phyloP scores from a whole-genome alignment of 1,140 invertebrate genomes.

The Drosophila novamexicana region DNA sequence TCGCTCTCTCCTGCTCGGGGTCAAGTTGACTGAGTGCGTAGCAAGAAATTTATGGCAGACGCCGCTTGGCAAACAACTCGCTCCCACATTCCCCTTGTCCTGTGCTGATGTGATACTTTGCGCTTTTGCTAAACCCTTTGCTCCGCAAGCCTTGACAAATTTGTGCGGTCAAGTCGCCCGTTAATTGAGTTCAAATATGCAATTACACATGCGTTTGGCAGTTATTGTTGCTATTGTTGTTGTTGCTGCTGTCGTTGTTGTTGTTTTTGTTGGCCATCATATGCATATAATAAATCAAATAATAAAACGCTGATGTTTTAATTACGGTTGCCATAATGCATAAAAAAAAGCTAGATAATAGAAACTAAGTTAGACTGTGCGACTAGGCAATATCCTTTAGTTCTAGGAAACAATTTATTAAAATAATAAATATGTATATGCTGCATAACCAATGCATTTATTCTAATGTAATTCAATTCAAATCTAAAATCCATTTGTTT shows the following conservation, averaged over 20 bases:
- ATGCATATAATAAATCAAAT: slow-evolving; percentile 65
- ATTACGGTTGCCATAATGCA: slow-evolving; percentile 56
- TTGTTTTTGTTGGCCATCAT: slow-evolving; percentile 44
- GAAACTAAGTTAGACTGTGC: neutral
- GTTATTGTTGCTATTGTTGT: slow-evolving; percentile 21
- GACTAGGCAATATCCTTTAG: slow-evolving; percentile 9
- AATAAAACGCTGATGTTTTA: slow-evolving; percentile 71
- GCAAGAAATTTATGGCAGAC: slow-evolving; percentile 58
- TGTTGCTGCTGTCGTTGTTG: slow-evolving; percentile 36
- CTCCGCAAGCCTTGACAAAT: slow-evolving; percentile 24
- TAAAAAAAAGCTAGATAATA: neutral
- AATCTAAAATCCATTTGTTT: no score
- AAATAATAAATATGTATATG: no score
- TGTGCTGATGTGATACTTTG: neutral
- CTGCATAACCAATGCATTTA: no score
- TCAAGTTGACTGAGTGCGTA: slow-evolving; percentile 69
- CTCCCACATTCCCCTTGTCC: neutral
- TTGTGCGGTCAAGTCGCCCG: slow-evolving; percentile 52
- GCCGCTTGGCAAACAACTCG: neutral
- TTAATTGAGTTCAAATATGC: slow-evolving; percentile 79
- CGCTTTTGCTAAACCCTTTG: neutral
- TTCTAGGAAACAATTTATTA: no score
- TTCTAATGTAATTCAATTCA: no score
- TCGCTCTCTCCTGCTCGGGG: slow-evolving; percentile 47
- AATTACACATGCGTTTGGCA: slow-evolving; percentile 71